phyloP scores from a whole-genome alignment of 1,140 invertebrate genomes.

The Trachymyrmex cornetzi region DNA sequence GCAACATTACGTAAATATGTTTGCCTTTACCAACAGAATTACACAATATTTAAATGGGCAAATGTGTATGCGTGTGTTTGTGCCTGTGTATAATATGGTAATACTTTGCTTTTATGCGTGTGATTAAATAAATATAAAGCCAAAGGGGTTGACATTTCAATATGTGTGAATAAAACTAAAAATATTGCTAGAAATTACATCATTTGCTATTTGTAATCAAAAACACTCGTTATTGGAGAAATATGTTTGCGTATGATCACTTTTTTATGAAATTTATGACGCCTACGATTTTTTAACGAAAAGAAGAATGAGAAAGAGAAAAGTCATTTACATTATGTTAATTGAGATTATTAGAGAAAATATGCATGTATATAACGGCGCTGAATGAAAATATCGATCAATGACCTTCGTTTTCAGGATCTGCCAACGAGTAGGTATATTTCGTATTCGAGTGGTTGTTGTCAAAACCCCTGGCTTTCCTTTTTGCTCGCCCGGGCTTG shows the following conservation, averaged over 20 bases:
- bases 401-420: slow-evolving; percentile 46
- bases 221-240: not conserved
- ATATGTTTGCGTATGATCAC: not conserved
- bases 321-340: not conserved
- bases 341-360: not conserved
- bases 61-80: too few species aligned
- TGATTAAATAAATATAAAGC: not conserved
- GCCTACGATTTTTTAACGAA: not conserved
- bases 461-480: slow-evolving; percentile 4
- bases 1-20: too few species aligned
- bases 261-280: not conserved
- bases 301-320: not conserved
- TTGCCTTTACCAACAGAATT: not conserved
- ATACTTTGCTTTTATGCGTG: not conserved
- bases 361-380: not conserved
- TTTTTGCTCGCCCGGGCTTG: not conserved
- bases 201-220: not conserved
- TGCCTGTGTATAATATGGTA: not conserved
- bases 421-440: slow-evolving; percentile 31
- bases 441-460: slow-evolving; percentile 56
- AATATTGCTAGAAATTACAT: not conserved
- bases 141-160: not conserved
- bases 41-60: not conserved
- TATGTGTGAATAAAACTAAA: not conserved
- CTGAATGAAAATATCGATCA: slow-evolving; percentile 37